These are phyloP conservation scores for Lipotes vexillifer DNA, from an alignment of 2,113 vertebrate species.

Conservation along the genomic window DNA sequence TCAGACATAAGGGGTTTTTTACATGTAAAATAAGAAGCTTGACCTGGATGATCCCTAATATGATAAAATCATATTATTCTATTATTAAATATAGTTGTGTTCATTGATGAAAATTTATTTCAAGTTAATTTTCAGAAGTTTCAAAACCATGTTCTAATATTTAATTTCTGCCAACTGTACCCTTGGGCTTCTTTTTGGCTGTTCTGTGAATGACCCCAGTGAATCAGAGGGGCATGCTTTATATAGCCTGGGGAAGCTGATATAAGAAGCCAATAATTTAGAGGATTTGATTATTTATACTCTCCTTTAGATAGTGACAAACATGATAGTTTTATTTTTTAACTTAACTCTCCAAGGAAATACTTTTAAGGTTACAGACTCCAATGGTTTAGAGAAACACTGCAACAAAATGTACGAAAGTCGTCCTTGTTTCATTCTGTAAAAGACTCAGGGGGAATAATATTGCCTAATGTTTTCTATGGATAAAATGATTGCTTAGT, in stretches of 20 bases:
- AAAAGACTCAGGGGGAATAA: not conserved
- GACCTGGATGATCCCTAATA: not conserved
- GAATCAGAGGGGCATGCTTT: not conserved
- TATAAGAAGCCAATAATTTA: not conserved
- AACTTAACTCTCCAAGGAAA: constrained; percentile 23
- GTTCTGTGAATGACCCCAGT: not conserved
- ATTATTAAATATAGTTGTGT: not conserved
- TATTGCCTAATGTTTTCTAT: not conserved
- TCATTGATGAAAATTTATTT: not conserved
- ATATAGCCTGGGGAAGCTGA: not conserved
- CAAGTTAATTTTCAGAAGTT: not conserved
- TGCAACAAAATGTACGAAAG: not conserved
- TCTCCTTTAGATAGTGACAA: not conserved
- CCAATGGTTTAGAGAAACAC: not conserved
- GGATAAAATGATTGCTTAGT: not conserved
- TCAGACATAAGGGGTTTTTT: not conserved
- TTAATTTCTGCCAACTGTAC: not conserved
- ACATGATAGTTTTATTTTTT: not conserved
- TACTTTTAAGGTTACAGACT: not conserved
- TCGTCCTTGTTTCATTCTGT: not conserved
- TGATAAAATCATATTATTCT: not conserved
- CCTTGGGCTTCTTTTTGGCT: not conserved
- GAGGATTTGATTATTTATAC: not conserved
- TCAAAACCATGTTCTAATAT: not conserved
- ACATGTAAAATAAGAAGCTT: not conserved